Percentiles rank a stretch among this genome's conserved stretches.
phyloP scores from a whole-genome alignment of 2,888 invertebrate genomes.

The Melieria omissa region DNA sequence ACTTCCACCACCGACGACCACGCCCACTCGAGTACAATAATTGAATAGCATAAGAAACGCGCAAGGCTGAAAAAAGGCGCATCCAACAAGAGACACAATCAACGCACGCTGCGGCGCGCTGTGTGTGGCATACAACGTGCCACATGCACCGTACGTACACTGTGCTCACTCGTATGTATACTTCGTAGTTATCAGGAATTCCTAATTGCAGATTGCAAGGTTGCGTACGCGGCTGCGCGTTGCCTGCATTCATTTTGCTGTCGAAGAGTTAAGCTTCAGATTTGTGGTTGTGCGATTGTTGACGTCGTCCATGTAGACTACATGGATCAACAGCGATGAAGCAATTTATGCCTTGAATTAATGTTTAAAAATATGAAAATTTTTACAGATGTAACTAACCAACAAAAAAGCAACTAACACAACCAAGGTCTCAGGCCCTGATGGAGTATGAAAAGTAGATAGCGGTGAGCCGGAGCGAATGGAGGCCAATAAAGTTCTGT shows the following conservation, averaged over 20 bases:
- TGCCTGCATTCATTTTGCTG: neutral
- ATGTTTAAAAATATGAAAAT: no score
- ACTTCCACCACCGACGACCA: constrained; percentile 41
- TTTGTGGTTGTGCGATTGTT: no score
- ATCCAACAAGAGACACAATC: neutral
- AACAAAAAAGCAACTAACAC: no score
- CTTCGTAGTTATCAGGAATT: constrained; percentile 45
- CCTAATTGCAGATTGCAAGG: constrained; percentile 45
- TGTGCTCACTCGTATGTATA: constrained; percentile 17
- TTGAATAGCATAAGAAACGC: constrained; percentile 30
- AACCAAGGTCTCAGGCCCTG: no score
- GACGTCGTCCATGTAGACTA: no score
- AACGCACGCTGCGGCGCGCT: neutral
- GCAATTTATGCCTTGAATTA: no score
- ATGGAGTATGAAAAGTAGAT: no score
- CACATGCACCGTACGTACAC: constrained; percentile 5
- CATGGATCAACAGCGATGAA: no score
- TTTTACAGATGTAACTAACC: no score
- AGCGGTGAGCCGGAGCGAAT: no score
- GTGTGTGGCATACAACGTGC: constrained; percentile 7
- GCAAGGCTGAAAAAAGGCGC: neutral
- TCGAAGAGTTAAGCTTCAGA: no score
- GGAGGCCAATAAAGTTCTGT: no score
- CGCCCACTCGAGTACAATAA: constrained; percentile 42
- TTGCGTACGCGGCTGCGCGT: constrained; percentile 5